Base-by-base conservation (phyloP, 2,797 vertebrate genomes). In the Paedocypris micromegethes region DNA sequence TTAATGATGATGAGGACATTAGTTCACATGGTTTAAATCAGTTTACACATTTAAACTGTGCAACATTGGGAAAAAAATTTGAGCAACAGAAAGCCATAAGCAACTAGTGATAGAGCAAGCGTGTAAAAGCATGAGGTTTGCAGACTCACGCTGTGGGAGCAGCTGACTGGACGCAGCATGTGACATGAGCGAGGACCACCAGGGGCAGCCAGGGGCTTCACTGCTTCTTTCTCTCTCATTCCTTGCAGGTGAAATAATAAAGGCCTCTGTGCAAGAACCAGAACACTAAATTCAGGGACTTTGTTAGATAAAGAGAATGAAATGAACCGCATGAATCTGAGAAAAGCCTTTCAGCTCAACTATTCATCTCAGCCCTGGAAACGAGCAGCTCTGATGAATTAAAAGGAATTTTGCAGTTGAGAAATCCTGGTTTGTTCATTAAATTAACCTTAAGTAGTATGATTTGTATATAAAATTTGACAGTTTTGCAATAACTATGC, bases 241-340 rank as follows among this genome's bases (percentile, higher is more conserved):
- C 81, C 81, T 83, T 81, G 77, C 86, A 87, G 85, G 83, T 88
- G 84, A 80, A 86, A 88, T 78, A 87, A 86, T 83, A 86, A 0
- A 0, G 43, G 42, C 39, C 54, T 77, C 77, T 80, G 82, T 68
- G 58, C 57, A 61, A 23, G 50, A 54, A 40, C 58, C 2, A 2
- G 45, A 48, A 47, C 4, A 48, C 38, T 44, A 8, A 8, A 6
- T 41, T 8, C 43, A 37, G 23, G 38, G 39, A 8, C 4, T 42
- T 66, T 7, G 7, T 66, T 58, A 41, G 46, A 57, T 66, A 38
- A 51, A 43, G 9, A 5, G 46, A n/a, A 50, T 65, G 40, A 65
- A 65, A 55, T 50, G 4, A 58, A 66, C 40, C 58, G 39, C 40
- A 9, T 58, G 39, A 39, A 66, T n/a, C 55, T 49, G 54, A 3